Evolutionary conservation across 1,140 invertebrate species (phyloP), one percentile per base, ranked within the genome.

Genomic region (Telenomus remus): DNA sequence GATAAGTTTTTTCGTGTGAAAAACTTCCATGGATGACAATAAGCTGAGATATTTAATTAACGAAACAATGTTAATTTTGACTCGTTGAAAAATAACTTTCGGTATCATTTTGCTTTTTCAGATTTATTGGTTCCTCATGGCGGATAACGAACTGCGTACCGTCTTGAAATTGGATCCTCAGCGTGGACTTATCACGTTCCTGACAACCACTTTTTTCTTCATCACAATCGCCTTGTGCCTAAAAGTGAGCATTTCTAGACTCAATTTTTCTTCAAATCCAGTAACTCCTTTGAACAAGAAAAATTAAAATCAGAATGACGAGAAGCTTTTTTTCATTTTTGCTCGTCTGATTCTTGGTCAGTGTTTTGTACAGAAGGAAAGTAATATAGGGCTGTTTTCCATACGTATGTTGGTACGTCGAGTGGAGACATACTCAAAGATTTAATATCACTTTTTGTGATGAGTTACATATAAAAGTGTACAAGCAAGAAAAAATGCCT

Each of bases 361-460:
- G 14, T 60, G 55, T 71, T 74, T 66, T 15, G 33, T 59, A 46
- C 43, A 49, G 51, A 59, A 55, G 51, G 57, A 65, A 74, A 59
- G 71, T 68, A 78, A 78, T 78, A 75, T 56, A 51, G 65, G 39
- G 55, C 51, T 66, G 66, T 70, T 74, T 63, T 56, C 11, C 54
- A 51, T 47, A 68, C 53, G 71, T 76, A 70, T 54, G 56, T 55
- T 64, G 42, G 37, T 50, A 44, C 74, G 42, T 74, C 70, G 63
- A 74, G 76, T 70, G 65, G 65, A 70, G 46, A 61, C 61, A 53
- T 78, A 78, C 76, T 70, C 70, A 75, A 75, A 79, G 76, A 12
- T 79, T 79, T 75, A 78, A 79, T 71, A 79, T 79, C 66, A 70
- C 71, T 79, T 79, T 78, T 79, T 79, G 66, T 70, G 65, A 54